Evolutionary conservation across 1,140 invertebrate species (phyloP), one percentile per base, ranked within the genome.

Genomic region (Sitophilus oryzae): DNA sequence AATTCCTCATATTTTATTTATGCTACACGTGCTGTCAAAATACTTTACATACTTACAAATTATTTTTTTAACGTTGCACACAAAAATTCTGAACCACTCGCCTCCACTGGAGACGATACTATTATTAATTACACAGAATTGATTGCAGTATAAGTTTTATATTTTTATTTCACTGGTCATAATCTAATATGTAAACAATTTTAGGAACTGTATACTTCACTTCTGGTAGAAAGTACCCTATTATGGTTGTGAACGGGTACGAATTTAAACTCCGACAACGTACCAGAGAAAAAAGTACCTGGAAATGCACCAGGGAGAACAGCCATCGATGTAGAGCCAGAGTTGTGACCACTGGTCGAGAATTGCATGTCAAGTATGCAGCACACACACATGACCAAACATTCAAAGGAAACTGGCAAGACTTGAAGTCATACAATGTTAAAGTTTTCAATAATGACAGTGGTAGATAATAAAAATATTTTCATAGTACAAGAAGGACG

Each of bases 171-270:
- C 11, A 30, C 25, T 30, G 25, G 5, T 30, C 25, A 6, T 30
- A 5, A 30, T 30, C 11, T 6, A 6, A 30, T 30, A 6, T 30
- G 11, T 11, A 2, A 15, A 47, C 37, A 30, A 10, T 56, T 56
- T 56, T 38, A 60, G 58, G 19, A 6, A 36, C 30, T 5, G 25
- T 57, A 8, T 47, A 58, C 30, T 60, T 53, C 23, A 15, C 10
- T 5, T 40, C 34, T 10, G 55, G 48, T n/a, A 16, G 25, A 18
- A 60, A 60, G 44, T 30, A 60, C 45, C 54, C 53, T 9, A 52
- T 49, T 23, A 3, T 62, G 41, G 50, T 56, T 3, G 3, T 50
- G 21, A 16, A 50, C 6, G 48, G 48, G 3, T 50, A 21, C 19
- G 48, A 50, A 41, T 50, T 15, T 41, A 23, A 40, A 35, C 8